Conservation (phyloP, 2,113 vertebrate genomes). For the Cryptotis parvus region DNA sequence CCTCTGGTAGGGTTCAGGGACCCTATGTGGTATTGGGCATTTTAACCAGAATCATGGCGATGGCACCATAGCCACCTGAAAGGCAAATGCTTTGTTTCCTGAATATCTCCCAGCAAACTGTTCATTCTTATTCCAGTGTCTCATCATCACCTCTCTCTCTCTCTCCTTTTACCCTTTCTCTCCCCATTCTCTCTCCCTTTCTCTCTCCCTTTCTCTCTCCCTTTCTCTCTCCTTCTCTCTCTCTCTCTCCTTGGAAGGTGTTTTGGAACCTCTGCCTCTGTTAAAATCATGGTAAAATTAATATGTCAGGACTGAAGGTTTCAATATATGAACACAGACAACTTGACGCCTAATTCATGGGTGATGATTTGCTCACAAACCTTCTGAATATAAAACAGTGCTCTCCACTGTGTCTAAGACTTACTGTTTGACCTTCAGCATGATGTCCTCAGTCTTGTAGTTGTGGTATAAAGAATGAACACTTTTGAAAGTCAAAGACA, state of each 20-base stretch:
- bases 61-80: no score
- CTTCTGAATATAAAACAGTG: neutral
- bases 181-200: no score
- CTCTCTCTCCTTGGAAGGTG: neutral
- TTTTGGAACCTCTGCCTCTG: neutral
- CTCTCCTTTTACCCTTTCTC: no score
- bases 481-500: neutral
- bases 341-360: constrained; percentile 12
- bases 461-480: no score
- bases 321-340: neutral
- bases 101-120: no score
- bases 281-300: constrained; percentile 32
- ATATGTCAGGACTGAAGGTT: neutral
- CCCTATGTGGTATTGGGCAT: no score
- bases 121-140: neutral
- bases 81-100: no score
- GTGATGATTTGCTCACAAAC: neutral
- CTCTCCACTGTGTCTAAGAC: neutral
- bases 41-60: no score
- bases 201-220: no score
- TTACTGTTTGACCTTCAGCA: neutral
- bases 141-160: neutral
- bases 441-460: neutral
- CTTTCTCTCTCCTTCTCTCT: neutral
- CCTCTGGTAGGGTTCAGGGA: no score